Percentiles rank a stretch among this genome's conserved stretches.
Evolutionary conservation across 2,888 invertebrate species (phyloP).

Genomic region (Ypsolopha sequella): DNA sequence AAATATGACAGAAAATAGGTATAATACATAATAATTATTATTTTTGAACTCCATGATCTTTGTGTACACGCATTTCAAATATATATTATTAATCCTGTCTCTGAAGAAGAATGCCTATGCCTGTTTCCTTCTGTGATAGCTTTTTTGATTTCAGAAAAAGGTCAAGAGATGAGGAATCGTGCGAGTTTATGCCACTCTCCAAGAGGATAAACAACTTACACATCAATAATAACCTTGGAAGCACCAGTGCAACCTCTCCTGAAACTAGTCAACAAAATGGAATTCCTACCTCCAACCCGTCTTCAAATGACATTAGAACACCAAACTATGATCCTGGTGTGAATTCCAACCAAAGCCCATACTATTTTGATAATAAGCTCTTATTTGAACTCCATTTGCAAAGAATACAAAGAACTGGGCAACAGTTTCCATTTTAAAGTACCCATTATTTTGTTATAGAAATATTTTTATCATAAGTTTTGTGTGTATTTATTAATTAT

Average conservation of each 20-base stretch:
- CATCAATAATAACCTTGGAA: slow-evolving; percentile 73
- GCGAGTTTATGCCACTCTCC: slow-evolving; percentile 88
- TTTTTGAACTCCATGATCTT: too few relatives aligned
- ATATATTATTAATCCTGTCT: not conserved
- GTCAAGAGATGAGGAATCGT: slow-evolving; percentile 79
- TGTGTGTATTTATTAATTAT: slow-evolving; percentile 29
- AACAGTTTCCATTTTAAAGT: slow-evolving; percentile 55
- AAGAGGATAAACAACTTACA: slow-evolving; percentile 93
- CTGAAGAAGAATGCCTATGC: not conserved
- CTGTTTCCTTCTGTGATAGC: not conserved
- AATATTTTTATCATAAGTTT: slow-evolving; percentile 24
- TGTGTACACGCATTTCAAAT: not conserved
- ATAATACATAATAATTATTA: slow-evolving; percentile 4
- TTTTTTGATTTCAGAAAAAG: slow-evolving; percentile 75
- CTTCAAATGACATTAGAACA: slow-evolving; percentile 40
- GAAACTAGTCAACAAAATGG: slow-evolving; percentile 46
- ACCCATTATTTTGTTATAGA: slow-evolving; percentile 13
- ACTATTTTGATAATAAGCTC: slow-evolving; percentile 90
- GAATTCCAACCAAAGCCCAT: slow-evolving; percentile 81
- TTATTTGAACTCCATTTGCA: slow-evolving; percentile 88
- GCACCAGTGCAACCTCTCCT: slow-evolving; percentile 27
- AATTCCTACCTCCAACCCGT: slow-evolving; percentile 33
- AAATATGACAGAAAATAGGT: slow-evolving; percentile 65
- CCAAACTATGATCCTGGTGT: slow-evolving; percentile 82
- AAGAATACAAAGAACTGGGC: slow-evolving; percentile 76